These are phyloP conservation scores for Cryptoleucopteryx plumbea DNA, from an alignment of 2,113 vertebrate species.

Conservation along the genomic window DNA sequence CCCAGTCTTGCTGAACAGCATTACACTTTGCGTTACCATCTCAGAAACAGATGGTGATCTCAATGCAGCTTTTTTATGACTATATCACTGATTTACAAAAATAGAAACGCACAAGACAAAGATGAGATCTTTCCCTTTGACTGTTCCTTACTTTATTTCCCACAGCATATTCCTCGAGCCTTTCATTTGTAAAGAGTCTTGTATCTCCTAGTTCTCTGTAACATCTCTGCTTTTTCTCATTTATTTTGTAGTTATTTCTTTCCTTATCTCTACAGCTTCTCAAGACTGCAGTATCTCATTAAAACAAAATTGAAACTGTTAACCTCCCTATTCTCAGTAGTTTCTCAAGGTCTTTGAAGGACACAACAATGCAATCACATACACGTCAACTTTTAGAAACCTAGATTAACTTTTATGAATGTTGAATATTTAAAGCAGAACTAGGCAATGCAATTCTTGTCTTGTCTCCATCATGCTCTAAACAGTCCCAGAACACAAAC, in stretches of 20 bases:
- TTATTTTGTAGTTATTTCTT: slow-evolving; percentile 30
- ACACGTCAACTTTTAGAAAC: neutral
- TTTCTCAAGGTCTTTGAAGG: slow-evolving; percentile 52
- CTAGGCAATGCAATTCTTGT: neutral
- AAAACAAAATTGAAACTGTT: slow-evolving; percentile 56
- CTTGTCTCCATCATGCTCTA: neutral
- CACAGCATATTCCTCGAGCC: neutral
- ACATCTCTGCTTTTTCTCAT: slow-evolving; percentile 17
- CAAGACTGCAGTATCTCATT: slow-evolving; percentile 43
- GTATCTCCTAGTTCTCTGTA: neutral
- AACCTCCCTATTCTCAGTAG: slow-evolving; percentile 14
- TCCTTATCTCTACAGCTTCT: slow-evolving; percentile 37
- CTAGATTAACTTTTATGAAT: neutral
- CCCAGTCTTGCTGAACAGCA: neutral
- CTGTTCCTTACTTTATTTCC: slow-evolving; percentile 9
- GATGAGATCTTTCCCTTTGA: neutral
- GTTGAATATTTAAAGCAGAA: neutral
- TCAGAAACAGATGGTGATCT: neutral
- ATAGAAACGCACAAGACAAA: neutral
- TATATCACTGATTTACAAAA: neutral
- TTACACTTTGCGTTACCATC: neutral
- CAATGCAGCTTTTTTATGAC: neutral
- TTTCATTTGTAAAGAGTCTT: slow-evolving; percentile 7
- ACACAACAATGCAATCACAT: neutral
- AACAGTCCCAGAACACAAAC: neutral